Evolutionary conservation across 2,113 vertebrate species (phyloP).

Genomic region (Malurus alboscapulatus): DNA sequence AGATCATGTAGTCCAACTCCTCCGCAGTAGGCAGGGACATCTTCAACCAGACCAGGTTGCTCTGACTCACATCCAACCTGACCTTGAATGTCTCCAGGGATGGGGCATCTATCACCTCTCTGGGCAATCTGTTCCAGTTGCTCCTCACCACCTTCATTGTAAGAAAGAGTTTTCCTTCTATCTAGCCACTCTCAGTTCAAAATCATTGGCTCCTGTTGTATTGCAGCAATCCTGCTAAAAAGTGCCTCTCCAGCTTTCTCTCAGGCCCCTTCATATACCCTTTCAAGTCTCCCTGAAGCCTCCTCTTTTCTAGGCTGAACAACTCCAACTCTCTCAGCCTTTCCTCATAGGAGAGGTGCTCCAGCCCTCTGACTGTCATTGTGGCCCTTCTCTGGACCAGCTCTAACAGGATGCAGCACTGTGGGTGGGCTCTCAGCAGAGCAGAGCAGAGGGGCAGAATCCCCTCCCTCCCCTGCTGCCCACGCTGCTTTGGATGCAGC

Average conservation of each 20-base stretch:
- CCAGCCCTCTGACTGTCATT: neutral
- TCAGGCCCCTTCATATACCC: neutral
- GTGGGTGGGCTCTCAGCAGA: neutral
- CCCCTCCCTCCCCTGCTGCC: neutral
- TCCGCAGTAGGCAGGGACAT: neutral
- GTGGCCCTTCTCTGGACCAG: neutral
- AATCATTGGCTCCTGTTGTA: fast-evolving
- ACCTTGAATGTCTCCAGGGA: neutral
- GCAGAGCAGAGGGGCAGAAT: neutral
- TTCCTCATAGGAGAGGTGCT: neutral
- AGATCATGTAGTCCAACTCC: neutral
- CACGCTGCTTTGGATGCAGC: neutral
- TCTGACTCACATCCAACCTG: neutral
- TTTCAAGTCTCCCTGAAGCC: neutral
- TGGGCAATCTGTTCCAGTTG: neutral
- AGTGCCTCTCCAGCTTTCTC: neutral
- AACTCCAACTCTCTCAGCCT: neutral
- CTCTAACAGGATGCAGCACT: neutral
- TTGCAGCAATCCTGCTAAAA: neutral
- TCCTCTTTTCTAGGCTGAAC: neutral
- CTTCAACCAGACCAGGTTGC: neutral
- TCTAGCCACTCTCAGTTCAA: neutral
- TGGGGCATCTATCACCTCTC: neutral
- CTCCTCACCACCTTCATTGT: neutral
- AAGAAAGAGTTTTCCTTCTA: neutral